Evolutionary conservation across 2,113 vertebrate species (phyloP), one percentile per base, ranked within the genome.

Genomic region (Nymphicus hollandicus): DNA sequence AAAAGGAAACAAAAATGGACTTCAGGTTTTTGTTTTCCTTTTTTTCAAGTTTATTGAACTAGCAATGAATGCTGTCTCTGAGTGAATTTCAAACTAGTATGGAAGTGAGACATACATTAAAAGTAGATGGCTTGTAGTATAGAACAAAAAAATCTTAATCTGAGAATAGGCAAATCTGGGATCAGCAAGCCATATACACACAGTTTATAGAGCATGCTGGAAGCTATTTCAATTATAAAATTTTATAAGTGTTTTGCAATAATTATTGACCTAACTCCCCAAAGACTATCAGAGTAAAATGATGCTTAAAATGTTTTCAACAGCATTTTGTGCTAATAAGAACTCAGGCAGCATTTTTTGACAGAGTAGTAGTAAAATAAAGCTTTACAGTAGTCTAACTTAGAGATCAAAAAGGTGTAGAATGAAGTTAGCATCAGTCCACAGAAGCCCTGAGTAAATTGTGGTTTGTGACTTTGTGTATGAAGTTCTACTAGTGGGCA

Each of bases 221-320:
- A 95, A 91, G 17, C 23, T 76, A 76, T 60, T 89, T 41, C 14
- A 91, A 58, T 64, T 74, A 76, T 64, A 84, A 83, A 93, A 88
- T 89, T 71, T 87, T 93, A 78, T 91, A 93, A 88, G 69, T 68
- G 4, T 91, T 84, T 91, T 65, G 93, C 29, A 84, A 16, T 70
- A 88, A 70, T 35, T 64, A 71, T 84, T 88, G 39, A 87, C 64
- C 31, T 58, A 60, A 66, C 43, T 86, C 72, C 56, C 46, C 23
- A 66, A 78, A 91, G 68, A 77, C 37, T 86, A 73, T 60, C 35
- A 86, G 78, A 89, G 74, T 92, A 94, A 89, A 71, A 25, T 52
- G 43, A 86, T 9, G 14, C 43, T 93, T 92, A 81, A 91, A 93
- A 82, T 33, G 19, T 11, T 93, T 88, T 89, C 58, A 90, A 90